Base-by-base conservation (phyloP, 2,888 invertebrate species). In the Apeira syringaria region DNA sequence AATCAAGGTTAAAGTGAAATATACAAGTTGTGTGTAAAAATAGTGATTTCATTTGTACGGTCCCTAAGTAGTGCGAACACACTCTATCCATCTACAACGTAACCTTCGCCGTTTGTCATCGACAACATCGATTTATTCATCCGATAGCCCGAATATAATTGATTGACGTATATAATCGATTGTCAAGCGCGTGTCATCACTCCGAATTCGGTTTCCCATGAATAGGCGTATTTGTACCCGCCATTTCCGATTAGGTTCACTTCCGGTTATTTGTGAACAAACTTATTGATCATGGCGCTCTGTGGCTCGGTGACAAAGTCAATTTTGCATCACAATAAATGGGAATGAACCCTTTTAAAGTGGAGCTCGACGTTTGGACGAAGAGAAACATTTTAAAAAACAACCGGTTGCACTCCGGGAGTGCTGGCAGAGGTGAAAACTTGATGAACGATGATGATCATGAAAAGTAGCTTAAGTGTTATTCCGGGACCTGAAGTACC, bases 121-220 rank as follows among this genome's bases (percentile, higher is more conserved):
- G 11, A 5, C 7, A 15, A 26, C 24, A 37, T 29, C 22, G 39
- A 49, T 43, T 44, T 24, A 36, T 27, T 29, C n/a, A 26, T 2
- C 17, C 28, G 36, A 37, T 36, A 37, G 37, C 28, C 39, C 20
- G 47, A 32, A 41, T 35, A 32, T 47, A 33, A 56, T 49, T 48
- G 50, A 51, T 40, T 38, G 37, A 27, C 27, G 17, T 5, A 32
- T n/a, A 30, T 37, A 47, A 52, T 47, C 41, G 29, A 50, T 48
- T 50, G 39, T 9, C 42, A 65, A 64, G 61, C 59, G 66, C 68
- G 66, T 63, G 61, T 57, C 64, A 26, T 36, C 39, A 37, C 29
- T 43, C 27, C 45, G 1, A 42, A 43, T 47, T 59, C 51, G 42
- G 32, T 30, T 66, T 70, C 65, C 62, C 66, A 64, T 64, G 65